Evolutionary conservation across 2,888 invertebrate genomes (phyloP).

Genomic region (Tinea semifulvella): DNA sequence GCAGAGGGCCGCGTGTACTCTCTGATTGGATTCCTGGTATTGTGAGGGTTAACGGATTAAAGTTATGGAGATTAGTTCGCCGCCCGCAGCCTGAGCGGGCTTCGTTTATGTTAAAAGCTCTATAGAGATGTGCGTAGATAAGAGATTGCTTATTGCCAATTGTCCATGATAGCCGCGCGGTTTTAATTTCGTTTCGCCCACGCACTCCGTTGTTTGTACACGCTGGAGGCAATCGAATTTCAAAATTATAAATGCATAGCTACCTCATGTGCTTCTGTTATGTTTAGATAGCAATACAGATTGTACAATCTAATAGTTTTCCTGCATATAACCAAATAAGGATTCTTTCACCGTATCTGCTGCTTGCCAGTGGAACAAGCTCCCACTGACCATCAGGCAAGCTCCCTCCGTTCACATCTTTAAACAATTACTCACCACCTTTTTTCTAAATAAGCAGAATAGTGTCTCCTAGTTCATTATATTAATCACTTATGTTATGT

Average conservation of each 20-base stretch:
- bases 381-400: no score
- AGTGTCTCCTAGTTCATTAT: no score
- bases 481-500: no score
- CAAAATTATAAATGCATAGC: slow-evolving; percentile 9
- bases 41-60: slow-evolving; percentile 65
- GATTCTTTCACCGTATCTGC: no score
- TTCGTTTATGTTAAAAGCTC: slow-evolving; percentile 63
- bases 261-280: not conserved
- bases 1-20: slow-evolving; percentile 52
- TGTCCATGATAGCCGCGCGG: slow-evolving; percentile 45
- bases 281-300: no score
- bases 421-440: no score
- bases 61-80: slow-evolving; percentile 67
- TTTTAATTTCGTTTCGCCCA: slow-evolving; percentile 52
- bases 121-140: slow-evolving; percentile 62
- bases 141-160: slow-evolving; percentile 65
- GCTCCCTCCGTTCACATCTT: no score
- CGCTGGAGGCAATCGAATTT: not conserved
- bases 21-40: slow-evolving; percentile 67
- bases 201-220: slow-evolving; percentile 18
- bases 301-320: no score
- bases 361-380: no score
- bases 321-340: no score
- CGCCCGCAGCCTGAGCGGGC: slow-evolving; percentile 52
- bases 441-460: no score